Base-by-base conservation (phyloP, 2,113 vertebrate species). In the Craseonycteris thonglongyai region DNA sequence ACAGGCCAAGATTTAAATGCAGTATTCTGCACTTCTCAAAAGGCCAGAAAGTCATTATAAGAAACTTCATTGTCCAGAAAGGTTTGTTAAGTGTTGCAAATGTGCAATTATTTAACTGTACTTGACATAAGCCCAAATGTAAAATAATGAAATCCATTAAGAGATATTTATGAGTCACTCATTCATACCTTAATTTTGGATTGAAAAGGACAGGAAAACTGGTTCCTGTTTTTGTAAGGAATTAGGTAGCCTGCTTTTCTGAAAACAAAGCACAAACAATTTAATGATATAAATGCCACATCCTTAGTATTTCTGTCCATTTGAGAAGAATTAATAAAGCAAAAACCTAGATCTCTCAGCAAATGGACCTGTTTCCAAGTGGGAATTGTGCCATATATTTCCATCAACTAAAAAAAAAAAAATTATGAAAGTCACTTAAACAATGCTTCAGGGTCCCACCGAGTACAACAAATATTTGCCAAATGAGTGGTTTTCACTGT, bases 161-260 rank as follows among this genome's bases (percentile, higher is more conserved):
- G 42, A 51, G 54, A 18, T 33, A 80, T 65, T 95, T 79, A 71
- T 75, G 49, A 90, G 42, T 71, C 81, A 63, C 12, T 47, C 47
- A 61, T 49, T 76, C 75, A 68, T 40, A 79, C 82, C 51, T 92
- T 72, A 56, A 78, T 45, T 89, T 81, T 58, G 38, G 63, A 65
- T 54, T 93, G 21, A 35, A 94, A 96, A 66, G 68, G 30, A 92
- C 94, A 75, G 38, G 40, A 85, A 96, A 90, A 90, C 3, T 72
- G 42, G 28, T 80, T 85, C 10, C 49, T 80, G 61, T 40, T 84
- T 76, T 81, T 94, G 45, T 42, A 86, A 56, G 8, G 14, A 38
- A 84, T 93, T 90, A 81, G 76, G 88, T 54, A 63, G 7, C 40
- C n/a, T 66, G 61, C 14, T 88, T 72, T 45, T 95, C 76, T 96